Evolutionary conservation across 2,888 invertebrate genomes (phyloP).

Genomic region (Latrodectus elegans): DNA sequence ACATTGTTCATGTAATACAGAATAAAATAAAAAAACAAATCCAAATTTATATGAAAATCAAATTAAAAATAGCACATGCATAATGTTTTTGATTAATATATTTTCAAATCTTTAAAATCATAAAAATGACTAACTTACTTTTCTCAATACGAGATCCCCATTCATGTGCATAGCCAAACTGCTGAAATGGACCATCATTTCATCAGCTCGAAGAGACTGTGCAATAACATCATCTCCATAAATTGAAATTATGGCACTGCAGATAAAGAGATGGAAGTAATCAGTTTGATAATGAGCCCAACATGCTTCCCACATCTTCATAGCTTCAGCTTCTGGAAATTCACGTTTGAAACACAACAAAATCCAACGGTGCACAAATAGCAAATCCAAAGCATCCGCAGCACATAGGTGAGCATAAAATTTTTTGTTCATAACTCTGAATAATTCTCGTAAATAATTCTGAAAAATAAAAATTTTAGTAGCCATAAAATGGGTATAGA

Average conservation of each 20-base stretch:
- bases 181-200: constrained; percentile 95
- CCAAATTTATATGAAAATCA: too few relatives aligned
- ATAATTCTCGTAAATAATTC: constrained; percentile 89
- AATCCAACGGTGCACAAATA: constrained; percentile 97
- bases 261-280: constrained; percentile 95
- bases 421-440: constrained; percentile 91
- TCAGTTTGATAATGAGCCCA: constrained; percentile 98
- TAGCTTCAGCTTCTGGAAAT: constrained; percentile 89
- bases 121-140: constrained; percentile 76
- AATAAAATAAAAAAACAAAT: too few relatives aligned
- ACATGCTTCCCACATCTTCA: constrained; percentile 96
- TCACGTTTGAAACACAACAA: constrained; percentile 94
- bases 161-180: constrained; percentile 98
- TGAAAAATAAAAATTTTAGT: constrained; percentile 70
- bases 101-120: background rate
- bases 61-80: too few relatives aligned
- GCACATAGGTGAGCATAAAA: constrained; percentile 91
- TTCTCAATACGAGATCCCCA: constrained; percentile 89
- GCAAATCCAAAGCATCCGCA: constrained; percentile 89
- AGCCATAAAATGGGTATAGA: too few relatives aligned
- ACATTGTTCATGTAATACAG: too few relatives aligned
- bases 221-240: constrained; percentile 90
- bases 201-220: constrained; percentile 92
- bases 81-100: too few relatives aligned
- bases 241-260: constrained; percentile 92